phyloP scores from a whole-genome alignment of 2,888 invertebrate genomes.

The Drosophila neonasuta region DNA sequence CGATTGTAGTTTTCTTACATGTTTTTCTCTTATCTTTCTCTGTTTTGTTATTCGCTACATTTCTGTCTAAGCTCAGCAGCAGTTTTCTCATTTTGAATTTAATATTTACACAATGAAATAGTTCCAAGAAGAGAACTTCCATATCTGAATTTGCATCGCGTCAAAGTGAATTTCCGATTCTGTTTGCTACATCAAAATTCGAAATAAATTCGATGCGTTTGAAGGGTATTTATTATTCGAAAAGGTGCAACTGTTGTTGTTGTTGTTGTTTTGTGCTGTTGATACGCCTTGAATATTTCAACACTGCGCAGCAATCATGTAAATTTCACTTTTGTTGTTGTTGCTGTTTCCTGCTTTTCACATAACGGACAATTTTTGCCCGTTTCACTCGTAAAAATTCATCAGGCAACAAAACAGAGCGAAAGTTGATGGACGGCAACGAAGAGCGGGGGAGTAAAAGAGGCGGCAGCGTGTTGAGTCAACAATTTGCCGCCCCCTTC shows the following conservation, averaged over 20 bases:
- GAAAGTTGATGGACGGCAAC: not conserved
- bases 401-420: slow-evolving; percentile 42
- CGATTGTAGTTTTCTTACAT: too few relatives aligned
- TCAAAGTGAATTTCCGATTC: not conserved
- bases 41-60: too few relatives aligned
- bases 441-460: not conserved
- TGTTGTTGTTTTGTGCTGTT: slow-evolving; percentile 3
- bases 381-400: slow-evolving; percentile 45
- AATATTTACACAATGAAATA: not conserved
- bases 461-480: slow-evolving; percentile 43
- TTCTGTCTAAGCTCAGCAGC: not conserved
- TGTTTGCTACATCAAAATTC: slow-evolving; percentile 1
- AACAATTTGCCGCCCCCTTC: slow-evolving; percentile 51
- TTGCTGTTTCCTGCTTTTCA: slow-evolving; percentile 22
- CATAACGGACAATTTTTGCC: slow-evolving; percentile 30
- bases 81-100: not conserved
- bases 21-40: too few relatives aligned
- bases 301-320: slow-evolving; percentile 51
- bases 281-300: slow-evolving; percentile 48
- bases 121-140: not conserved
- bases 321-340: slow-evolving; percentile 36
- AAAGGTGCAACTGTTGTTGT: not conserved
- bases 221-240: slow-evolving; percentile 23
- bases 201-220: too few relatives aligned
- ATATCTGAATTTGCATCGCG: too few relatives aligned